These are phyloP conservation scores for Aratinga solstitialis DNA, from an alignment of 2,797 vertebrate species.

Conservation along the genomic window DNA sequence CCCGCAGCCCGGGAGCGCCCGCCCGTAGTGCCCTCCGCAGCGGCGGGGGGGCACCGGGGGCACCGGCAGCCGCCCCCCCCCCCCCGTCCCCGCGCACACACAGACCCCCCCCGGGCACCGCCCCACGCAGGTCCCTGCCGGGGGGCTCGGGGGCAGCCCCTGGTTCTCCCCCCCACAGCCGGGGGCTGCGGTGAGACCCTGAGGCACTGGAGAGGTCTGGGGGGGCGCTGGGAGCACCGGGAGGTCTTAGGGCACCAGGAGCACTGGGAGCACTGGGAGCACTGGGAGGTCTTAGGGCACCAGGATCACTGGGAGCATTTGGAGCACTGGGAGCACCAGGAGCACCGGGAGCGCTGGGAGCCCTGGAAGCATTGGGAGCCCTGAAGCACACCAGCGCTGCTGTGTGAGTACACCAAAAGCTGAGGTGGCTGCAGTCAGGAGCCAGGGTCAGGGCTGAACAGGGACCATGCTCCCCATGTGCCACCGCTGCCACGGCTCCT, in stretches of 20 bases:
- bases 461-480: not conserved
- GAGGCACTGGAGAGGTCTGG: not conserved
- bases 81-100: not conserved
- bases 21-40: too few species aligned
- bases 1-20: too few species aligned
- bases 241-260: too few species aligned
- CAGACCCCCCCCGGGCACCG: too few species aligned
- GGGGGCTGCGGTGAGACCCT: accelerated
- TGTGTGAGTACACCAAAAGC: not conserved
- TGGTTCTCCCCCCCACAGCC: accelerated
- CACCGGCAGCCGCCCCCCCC: too few species aligned
- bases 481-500: not conserved
- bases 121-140: not conserved
- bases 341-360: too few species aligned
- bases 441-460: not conserved
- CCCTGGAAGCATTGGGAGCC: too few species aligned
- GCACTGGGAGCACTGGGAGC: too few species aligned
- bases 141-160: not conserved
- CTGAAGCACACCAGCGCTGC: not conserved
- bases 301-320: too few species aligned
- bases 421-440: not conserved
- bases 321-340: too few species aligned
- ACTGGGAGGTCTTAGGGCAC: too few species aligned
- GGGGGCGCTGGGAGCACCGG: not conserved
- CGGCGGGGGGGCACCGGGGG: too few species aligned